phyloP scores from a whole-genome alignment of 2,797 vertebrate genomes.

The Tympanoctomys barrerae region DNA sequence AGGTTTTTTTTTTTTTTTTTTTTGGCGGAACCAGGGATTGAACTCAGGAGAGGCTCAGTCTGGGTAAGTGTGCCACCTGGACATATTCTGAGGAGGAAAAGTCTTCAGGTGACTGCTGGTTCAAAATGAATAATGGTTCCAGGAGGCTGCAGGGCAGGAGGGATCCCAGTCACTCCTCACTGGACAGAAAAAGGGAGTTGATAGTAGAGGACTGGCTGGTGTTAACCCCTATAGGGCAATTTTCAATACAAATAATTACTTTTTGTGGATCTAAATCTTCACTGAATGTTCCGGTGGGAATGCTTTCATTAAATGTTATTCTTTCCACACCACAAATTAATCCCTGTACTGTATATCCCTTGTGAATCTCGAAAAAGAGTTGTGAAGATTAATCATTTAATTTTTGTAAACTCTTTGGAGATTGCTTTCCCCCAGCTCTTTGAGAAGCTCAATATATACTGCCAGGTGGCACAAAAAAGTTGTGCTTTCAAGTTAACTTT shows the following conservation, averaged over 20 bases:
- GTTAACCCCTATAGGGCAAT: background rate
- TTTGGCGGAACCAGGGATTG: no score
- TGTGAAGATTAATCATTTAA: slow-evolving; percentile 75
- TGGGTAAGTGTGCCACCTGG: background rate
- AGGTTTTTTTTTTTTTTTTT: no score
- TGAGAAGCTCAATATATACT: background rate
- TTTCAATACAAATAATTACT: slow-evolving; percentile 70
- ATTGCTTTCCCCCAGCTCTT: slow-evolving; percentile 14
- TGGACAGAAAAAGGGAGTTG: background rate
- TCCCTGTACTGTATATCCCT: slow-evolving; percentile 58
- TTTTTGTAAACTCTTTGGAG: slow-evolving; percentile 48
- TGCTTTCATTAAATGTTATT: slow-evolving; percentile 77
- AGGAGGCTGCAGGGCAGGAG: background rate
- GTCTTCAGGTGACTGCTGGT: no score
- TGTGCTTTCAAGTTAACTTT: slow-evolving; percentile 6
- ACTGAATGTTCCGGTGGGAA: slow-evolving; percentile 60
- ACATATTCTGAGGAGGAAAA: background rate
- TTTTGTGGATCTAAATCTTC: slow-evolving; percentile 69
- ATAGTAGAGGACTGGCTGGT: background rate
- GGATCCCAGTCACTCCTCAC: background rate
- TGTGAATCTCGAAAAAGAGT: slow-evolving; percentile 60
- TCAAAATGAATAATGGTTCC: background rate
- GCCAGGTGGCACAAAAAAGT: background rate
- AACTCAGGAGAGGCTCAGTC: background rate
- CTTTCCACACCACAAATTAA: slow-evolving; percentile 76